Evolutionary conservation across 2,797 vertebrate genomes (phyloP).

Genomic region (Falco novaeseelandiae): DNA sequence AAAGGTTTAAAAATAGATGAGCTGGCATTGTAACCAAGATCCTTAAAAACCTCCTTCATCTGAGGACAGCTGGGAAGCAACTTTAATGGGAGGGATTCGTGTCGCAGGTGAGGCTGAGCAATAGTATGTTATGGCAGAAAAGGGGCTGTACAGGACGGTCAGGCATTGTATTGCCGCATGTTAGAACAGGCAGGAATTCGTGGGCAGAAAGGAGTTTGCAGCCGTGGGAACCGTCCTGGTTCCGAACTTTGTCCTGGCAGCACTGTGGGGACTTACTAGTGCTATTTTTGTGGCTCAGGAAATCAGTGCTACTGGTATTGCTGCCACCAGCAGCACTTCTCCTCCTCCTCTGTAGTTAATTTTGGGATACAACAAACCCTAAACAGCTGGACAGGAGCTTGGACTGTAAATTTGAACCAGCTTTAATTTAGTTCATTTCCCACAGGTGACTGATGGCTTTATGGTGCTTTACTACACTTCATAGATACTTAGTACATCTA

Average conservation of each 20-base stretch:
- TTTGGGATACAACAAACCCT: neutral
- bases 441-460: constrained; percentile 63
- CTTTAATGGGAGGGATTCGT: neutral
- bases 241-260: neutral
- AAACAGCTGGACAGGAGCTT: constrained; percentile 4
- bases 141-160: neutral
- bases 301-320: neutral
- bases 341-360: neutral
- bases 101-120: neutral
- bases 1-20: neutral
- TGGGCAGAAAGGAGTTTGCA: neutral
- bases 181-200: neutral
- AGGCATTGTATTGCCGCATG: neutral
- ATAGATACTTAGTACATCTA: constrained; percentile 65
- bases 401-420: neutral
- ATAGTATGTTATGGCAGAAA: neutral
- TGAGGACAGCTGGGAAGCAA: neutral
- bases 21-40: neutral
- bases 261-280: neutral
- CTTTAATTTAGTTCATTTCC: constrained; percentile 62
- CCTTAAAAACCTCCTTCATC: neutral
- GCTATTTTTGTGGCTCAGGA: neutral
- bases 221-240: neutral
- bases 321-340: neutral
- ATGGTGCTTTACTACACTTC: constrained; percentile 65